Conservation (phyloP, 1,140 invertebrate genomes). For the Eufriesea mexicana region DNA sequence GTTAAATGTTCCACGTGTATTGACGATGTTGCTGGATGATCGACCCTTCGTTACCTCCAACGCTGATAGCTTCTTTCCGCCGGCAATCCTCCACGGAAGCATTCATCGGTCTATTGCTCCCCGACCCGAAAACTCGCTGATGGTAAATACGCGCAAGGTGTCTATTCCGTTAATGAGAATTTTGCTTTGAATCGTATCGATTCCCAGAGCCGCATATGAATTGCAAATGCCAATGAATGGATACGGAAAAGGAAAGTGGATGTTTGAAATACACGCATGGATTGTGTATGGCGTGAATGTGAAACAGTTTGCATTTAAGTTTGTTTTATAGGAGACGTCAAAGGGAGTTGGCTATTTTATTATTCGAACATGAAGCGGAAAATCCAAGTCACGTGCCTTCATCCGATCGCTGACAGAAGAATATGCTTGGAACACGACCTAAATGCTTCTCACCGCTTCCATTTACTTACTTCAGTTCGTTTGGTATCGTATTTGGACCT, state of each 20-base stretch:
- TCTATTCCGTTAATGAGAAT: conserved; percentile 1
- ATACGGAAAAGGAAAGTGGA: background rate
- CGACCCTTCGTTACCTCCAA: background rate
- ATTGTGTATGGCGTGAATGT: background rate
- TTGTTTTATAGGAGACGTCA: background rate
- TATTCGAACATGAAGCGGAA: background rate
- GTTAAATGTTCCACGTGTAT: background rate
- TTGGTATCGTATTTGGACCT: background rate
- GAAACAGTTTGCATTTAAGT: background rate
- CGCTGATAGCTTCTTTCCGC: background rate
- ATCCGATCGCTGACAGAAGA: background rate
- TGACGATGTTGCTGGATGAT: background rate
- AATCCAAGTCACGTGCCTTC: background rate
- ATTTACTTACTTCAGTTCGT: background rate
- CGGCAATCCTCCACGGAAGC: background rate
- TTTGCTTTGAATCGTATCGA: background rate
- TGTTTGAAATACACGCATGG: too few relatives aligned
- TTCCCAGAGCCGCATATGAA: background rate
- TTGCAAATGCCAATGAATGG: background rate
- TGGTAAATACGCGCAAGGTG: background rate
- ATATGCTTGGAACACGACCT: background rate
- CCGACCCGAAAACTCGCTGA: background rate
- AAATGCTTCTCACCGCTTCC: background rate
- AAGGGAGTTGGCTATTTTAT: background rate
- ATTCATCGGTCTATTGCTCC: background rate